These are phyloP conservation scores for Xanthostigma xanthostigma DNA, from an alignment of 2,888 invertebrate genomes.

Conservation along the genomic window DNA sequence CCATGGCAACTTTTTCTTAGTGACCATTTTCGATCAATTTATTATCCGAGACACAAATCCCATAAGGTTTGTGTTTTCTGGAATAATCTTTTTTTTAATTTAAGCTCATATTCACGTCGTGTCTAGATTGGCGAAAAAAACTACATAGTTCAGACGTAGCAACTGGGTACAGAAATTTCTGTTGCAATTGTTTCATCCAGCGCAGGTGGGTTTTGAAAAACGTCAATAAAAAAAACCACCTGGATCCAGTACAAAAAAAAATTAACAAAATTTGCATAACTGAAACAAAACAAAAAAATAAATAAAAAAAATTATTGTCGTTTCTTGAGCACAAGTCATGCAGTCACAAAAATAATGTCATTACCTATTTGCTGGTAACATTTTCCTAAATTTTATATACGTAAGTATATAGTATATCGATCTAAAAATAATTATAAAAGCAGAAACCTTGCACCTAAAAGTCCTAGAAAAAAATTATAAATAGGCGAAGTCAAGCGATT, in stretches of 20 bases:
- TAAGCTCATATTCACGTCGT: no score
- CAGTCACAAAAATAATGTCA: conserved; percentile 6
- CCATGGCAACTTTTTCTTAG: no score
- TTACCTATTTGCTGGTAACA: conserved; percentile 6
- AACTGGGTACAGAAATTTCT: no score
- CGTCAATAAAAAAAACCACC: background rate
- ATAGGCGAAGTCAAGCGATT: background rate
- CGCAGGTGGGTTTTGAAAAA: no score
- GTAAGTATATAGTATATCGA: no score
- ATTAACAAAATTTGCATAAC: background rate
- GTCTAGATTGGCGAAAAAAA: no score
- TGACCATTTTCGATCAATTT: no score
- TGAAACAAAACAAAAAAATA: background rate
- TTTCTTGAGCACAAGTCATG: conserved; percentile 2
- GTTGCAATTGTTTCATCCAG: no score
- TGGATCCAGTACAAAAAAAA: background rate
- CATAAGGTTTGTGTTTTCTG: no score
- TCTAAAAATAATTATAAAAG: background rate
- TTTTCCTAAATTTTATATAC: conserved; percentile 3
- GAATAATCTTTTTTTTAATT: no score
- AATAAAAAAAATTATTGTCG: background rate
- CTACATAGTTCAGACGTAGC: no score
- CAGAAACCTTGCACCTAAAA: conserved; percentile 6
- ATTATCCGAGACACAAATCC: no score
- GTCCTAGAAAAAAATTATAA: conserved; percentile 1